phyloP scores from a whole-genome alignment of 2,888 invertebrate species.

The Drosophila lacicola region DNA sequence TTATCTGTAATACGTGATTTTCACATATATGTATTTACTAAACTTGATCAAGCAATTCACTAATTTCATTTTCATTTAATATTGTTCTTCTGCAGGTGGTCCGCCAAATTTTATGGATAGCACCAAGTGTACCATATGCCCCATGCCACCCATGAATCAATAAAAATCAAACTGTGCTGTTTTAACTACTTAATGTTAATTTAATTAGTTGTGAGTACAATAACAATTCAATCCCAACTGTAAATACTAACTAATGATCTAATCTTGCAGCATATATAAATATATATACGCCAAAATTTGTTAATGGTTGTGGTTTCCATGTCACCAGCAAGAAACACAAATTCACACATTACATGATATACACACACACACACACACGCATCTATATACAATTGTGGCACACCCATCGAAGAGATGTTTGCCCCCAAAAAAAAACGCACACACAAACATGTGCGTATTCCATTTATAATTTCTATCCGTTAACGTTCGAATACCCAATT shows the following conservation, averaged over 20 bases:
- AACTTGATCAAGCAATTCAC: neutral
- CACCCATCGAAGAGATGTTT: slow-evolving; percentile 21
- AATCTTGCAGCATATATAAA: slow-evolving; percentile 70
- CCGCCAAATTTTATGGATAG: slow-evolving; percentile 80
- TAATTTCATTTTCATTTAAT: neutral
- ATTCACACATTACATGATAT: slow-evolving; percentile 15
- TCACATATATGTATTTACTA: too few relatives aligned
- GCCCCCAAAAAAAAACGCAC: neutral
- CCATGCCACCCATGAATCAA: slow-evolving; percentile 83
- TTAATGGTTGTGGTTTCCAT: slow-evolving; percentile 75
- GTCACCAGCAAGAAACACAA: slow-evolving; percentile 45
- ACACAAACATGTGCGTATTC: slow-evolving; percentile 34
- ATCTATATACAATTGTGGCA: slow-evolving; percentile 13
- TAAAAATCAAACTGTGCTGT: slow-evolving; percentile 78
- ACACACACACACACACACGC: slow-evolving; percentile 16
- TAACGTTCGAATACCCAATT: slow-evolving; percentile 32
- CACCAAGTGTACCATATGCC: slow-evolving; percentile 82
- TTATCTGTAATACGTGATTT: too few relatives aligned
- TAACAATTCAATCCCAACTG: neutral
- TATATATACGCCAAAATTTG: slow-evolving; percentile 82
- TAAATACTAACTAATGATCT: neutral
- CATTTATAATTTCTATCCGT: slow-evolving; percentile 32
- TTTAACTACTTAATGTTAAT: slow-evolving; percentile 69
- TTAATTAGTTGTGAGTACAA: slow-evolving; percentile 71
- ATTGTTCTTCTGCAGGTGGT: slow-evolving; percentile 59